These are phyloP conservation scores for Noctua fimbriata DNA, from an alignment of 2,888 invertebrate genomes.

Conservation along the genomic window DNA sequence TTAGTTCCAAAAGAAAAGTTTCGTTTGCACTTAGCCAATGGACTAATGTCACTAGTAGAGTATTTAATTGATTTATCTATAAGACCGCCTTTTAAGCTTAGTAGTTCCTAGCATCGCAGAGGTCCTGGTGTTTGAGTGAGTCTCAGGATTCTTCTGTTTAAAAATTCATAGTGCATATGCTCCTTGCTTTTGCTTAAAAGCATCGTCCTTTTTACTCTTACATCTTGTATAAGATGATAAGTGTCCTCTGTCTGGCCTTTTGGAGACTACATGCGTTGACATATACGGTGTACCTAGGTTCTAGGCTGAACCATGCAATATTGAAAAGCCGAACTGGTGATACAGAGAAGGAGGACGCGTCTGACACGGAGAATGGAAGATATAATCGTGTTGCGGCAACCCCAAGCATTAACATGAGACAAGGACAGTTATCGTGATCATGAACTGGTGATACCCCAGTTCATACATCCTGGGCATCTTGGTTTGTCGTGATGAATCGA, in stretches of 20 bases:
- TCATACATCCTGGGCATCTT: neutral
- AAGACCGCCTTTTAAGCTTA: neutral
- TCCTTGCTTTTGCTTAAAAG: neutral
- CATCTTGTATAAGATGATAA: neutral
- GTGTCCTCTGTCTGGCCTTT: no score
- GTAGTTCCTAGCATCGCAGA: neutral
- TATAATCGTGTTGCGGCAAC: neutral
- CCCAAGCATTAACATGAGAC: neutral
- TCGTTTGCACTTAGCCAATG: slow-evolving; percentile 22
- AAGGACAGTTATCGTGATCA: neutral
- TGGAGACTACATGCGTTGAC: no score
- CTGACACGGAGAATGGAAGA: neutral
- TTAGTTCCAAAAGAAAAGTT: slow-evolving; percentile 39
- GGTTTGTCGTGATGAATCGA: neutral
- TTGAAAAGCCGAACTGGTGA: neutral
- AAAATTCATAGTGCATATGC: neutral
- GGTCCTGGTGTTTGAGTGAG: neutral
- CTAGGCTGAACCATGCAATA: neutral
- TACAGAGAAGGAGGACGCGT: neutral
- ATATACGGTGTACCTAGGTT: neutral
- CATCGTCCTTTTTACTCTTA: neutral
- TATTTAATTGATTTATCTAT: slow-evolving; percentile 28
- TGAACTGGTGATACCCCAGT: neutral
- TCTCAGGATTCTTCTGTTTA: neutral
- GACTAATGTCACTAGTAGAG: slow-evolving; percentile 17